phyloP scores from a whole-genome alignment of 30 jellyfish, hydroid and myxozoan species.

The Chrysaora quinquecirrha region DNA sequence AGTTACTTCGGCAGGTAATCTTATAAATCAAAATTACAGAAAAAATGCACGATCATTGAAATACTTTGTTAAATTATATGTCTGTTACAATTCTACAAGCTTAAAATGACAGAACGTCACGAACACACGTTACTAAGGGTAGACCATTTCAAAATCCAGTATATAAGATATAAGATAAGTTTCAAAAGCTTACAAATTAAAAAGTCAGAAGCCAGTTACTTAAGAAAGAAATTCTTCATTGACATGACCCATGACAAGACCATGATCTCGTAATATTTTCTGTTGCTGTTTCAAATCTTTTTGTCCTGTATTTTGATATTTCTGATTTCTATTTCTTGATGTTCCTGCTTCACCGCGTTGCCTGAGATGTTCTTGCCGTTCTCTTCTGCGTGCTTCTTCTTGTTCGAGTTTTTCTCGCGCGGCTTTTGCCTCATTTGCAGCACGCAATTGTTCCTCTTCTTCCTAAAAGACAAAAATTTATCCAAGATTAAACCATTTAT shows the following conservation, averaged over 20 bases:
- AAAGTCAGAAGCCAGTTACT: too few relatives aligned
- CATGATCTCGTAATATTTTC: slow-evolving; percentile 91
- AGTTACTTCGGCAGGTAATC: too few relatives aligned
- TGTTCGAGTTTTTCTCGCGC: slow-evolving; percentile 48
- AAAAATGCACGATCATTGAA: too few relatives aligned
- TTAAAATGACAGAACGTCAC: too few relatives aligned
- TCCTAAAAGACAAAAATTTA: slow-evolving; percentile 44
- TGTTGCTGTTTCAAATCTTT: slow-evolving; percentile 86
- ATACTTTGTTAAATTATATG: too few relatives aligned
- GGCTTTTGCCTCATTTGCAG: slow-evolving; percentile 50
- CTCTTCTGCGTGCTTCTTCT: slow-evolving; percentile 78
- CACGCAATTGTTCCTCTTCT: slow-evolving; percentile 70
- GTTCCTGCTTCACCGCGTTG: slow-evolving; percentile 78
- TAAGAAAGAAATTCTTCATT: slow-evolving; percentile 81
- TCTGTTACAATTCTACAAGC: too few relatives aligned
- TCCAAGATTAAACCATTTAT: too few relatives aligned
- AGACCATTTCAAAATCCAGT: too few relatives aligned
- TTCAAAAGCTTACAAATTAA: too few relatives aligned
- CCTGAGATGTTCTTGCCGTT: slow-evolving; percentile 82
- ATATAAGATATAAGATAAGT: too few relatives aligned
- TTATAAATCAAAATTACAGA: too few relatives aligned
- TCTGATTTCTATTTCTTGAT: background rate
- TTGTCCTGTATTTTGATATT: slow-evolving; percentile 49
- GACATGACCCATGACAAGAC: slow-evolving; percentile 97
- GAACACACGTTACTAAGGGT: too few relatives aligned